Evolutionary conservation across 2,888 invertebrate genomes (phyloP).

Genomic region (Celastrina argiolus): DNA sequence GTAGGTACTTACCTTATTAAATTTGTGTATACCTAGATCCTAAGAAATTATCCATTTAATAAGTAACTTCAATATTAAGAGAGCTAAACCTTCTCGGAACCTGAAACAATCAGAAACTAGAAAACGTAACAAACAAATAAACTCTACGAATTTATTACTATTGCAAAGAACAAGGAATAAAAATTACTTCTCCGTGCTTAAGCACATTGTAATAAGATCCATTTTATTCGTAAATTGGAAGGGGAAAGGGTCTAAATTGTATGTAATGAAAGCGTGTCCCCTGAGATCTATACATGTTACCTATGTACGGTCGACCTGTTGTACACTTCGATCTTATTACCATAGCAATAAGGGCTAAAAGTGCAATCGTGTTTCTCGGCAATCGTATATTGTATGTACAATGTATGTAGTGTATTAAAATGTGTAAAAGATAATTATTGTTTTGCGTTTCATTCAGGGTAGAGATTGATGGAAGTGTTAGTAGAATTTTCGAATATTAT

Average conservation of each 20-base stretch:
- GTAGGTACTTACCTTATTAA: too few species aligned
- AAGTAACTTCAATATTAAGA: too few species aligned
- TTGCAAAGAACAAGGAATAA: background rate
- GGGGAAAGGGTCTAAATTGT: background rate
- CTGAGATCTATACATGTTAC: background rate
- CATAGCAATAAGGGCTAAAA: background rate
- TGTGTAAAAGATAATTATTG: too few species aligned
- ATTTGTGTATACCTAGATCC: too few species aligned
- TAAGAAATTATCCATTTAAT: too few species aligned
- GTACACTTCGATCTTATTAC: background rate
- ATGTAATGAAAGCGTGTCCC: constrained; percentile 9
- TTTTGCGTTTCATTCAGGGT: too few species aligned
- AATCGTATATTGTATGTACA: too few species aligned
- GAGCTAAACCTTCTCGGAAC: background rate
- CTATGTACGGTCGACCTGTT: background rate
- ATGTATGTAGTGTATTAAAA: too few species aligned
- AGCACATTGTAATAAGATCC: background rate
- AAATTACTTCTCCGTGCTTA: background rate
- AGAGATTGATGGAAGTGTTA: too few species aligned
- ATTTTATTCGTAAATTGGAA: constrained; percentile 1
- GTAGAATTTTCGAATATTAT: too few species aligned
- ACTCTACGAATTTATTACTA: background rate
- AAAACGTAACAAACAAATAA: background rate
- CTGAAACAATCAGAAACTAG: background rate
- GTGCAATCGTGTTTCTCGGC: too few species aligned